Percentiles rank a stretch among this genome's conserved stretches.
phyloP scores from a whole-genome alignment of 2,888 invertebrate species.

The Oegoconia quadripuncta region DNA sequence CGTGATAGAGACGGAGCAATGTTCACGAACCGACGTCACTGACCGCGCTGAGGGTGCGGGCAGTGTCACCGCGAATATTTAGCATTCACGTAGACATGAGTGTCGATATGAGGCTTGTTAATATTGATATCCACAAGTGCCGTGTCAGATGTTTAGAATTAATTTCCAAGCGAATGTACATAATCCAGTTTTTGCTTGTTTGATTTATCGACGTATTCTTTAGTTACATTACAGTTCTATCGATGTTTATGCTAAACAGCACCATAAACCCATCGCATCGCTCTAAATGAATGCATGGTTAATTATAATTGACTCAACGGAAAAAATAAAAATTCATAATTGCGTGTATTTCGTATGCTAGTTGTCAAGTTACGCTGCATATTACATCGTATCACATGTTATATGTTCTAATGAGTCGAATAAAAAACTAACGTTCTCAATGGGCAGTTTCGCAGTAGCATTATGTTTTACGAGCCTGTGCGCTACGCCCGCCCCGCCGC shows the following conservation, averaged over 20 bases:
- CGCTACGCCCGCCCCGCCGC: too few species aligned
- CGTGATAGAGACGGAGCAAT: background rate
- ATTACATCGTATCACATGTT: too few species aligned
- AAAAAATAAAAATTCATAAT: too few species aligned
- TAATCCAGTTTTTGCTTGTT: constrained; percentile 17
- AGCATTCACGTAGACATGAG: constrained; percentile 35
- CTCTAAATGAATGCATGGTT: too few species aligned
- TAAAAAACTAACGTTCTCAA: too few species aligned
- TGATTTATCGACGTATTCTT: constrained; percentile 15
- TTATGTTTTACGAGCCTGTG: too few species aligned
- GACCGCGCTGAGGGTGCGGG: background rate
- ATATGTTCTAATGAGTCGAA: too few species aligned
- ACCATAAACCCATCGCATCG: too few species aligned
- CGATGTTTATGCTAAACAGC: background rate
- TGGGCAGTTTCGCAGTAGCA: too few species aligned
- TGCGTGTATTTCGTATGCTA: too few species aligned
- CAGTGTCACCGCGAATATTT: constrained; percentile 36
- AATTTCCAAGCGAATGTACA: constrained; percentile 23
- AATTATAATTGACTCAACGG: too few species aligned
- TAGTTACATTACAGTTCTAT: background rate
- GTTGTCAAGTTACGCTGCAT: too few species aligned
- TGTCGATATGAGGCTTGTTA: constrained; percentile 40
- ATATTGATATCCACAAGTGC: constrained; percentile 39
- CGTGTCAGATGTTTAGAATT: constrained; percentile 21
- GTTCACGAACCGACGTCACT: background rate